Evolutionary conservation across 2,113 vertebrate genomes (phyloP).

Genomic region (Tylochromis polylepis): DNA sequence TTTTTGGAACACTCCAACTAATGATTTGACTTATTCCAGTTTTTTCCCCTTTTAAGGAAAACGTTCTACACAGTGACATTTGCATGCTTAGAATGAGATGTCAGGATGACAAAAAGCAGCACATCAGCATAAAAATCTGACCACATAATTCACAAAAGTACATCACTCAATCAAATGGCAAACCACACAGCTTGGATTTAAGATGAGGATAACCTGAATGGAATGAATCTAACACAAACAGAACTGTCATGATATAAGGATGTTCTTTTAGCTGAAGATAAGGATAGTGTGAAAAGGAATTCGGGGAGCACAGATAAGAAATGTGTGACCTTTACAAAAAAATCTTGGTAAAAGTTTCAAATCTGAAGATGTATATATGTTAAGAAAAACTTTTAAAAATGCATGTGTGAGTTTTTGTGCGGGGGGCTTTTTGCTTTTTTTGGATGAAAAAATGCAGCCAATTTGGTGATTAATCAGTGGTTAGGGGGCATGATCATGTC

Average conservation of each 20-base stretch:
- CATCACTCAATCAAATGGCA: conserved; percentile 31
- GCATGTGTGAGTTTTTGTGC: not conserved
- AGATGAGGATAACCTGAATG: conserved; percentile 17
- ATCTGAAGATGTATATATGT: not conserved
- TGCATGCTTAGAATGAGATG: conserved; percentile 40
- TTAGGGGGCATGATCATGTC: not conserved
- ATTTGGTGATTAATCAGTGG: not conserved
- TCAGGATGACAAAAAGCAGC: conserved; percentile 46
- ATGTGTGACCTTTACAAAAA: conserved; percentile 25
- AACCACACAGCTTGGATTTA: not conserved
- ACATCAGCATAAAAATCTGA: conserved; percentile 29
- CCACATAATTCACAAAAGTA: conserved; percentile 37
- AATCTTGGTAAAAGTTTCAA: not conserved
- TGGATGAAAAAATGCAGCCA: not conserved
- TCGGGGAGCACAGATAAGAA: conserved; percentile 10
- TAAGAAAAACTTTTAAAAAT: not conserved
- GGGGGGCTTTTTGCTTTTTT: not conserved
- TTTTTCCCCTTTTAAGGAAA: not conserved
- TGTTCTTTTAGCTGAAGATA: conserved; percentile 19
- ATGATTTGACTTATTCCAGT: not conserved
- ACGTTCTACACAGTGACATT: conserved; percentile 6
- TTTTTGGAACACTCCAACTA: not conserved
- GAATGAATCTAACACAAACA: not conserved
- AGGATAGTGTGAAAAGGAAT: not conserved
- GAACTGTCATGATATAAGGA: conserved; percentile 1